Percentiles rank a stretch among this genome's conserved stretches.
Evolutionary conservation across 2,888 invertebrate genomes (phyloP).

Genomic region (Alentia gelatinosa): DNA sequence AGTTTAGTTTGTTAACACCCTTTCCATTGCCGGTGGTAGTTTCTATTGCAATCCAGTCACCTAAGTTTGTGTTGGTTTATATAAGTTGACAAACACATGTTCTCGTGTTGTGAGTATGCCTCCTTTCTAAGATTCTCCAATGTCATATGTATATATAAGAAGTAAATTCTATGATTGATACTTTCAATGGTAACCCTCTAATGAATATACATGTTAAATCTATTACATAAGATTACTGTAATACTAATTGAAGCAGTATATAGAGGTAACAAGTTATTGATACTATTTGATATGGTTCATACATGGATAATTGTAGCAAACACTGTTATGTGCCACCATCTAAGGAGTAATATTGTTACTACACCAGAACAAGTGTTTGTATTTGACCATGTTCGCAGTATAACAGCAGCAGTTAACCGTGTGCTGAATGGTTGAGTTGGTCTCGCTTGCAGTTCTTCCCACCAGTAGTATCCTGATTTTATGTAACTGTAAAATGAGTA

Average conservation of each 20-base stretch:
- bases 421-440: background rate
- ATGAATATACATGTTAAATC: too few relatives aligned
- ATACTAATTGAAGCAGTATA: too few relatives aligned
- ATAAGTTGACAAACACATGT: conserved; percentile 48
- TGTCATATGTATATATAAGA: background rate
- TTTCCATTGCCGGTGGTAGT: background rate
- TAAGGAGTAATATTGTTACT: background rate
- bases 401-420: background rate
- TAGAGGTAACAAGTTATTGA: too few relatives aligned
- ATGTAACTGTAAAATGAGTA: background rate
- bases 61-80: conserved; percentile 40
- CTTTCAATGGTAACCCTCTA: too few relatives aligned
- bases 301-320: too few relatives aligned
- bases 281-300: too few relatives aligned
- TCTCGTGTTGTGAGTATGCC: conserved; percentile 39
- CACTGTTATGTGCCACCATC: too few relatives aligned
- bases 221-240: too few relatives aligned
- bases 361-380: conserved; percentile 43
- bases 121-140: background rate
- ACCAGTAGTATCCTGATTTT: background rate
- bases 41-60: conserved; percentile 45
- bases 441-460: background rate
- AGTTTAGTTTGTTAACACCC: conserved; percentile 20
- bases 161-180: background rate
- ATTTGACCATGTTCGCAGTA: background rate